phyloP scores from a whole-genome alignment of 2,113 vertebrate species.

The Mastomys natalensis region DNA sequence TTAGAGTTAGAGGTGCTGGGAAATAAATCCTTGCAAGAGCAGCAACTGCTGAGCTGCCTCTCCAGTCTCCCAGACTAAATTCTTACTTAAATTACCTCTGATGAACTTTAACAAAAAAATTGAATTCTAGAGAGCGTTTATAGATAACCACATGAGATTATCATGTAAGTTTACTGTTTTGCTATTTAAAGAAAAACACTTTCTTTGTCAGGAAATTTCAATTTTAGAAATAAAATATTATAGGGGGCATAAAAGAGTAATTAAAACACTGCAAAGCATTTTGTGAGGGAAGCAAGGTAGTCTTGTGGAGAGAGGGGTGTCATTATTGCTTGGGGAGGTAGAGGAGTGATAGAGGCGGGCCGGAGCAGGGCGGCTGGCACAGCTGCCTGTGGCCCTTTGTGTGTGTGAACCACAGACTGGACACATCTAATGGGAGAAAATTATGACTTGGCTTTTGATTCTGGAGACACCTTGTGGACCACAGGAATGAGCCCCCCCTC shows the following conservation, averaged over 20 bases:
- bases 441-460: neutral
- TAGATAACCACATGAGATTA: neutral
- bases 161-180: neutral
- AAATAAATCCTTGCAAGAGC: neutral
- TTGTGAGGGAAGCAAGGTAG: neutral
- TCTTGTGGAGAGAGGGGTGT: neutral
- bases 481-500: neutral
- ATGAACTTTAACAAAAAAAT: conserved; percentile 31
- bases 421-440: neutral
- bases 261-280: neutral
- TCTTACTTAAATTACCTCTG: conserved; percentile 1
- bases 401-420: no score
- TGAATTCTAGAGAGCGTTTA: neutral
- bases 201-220: conserved; percentile 1
- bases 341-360: neutral
- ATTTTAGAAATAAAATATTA: neutral
- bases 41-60: neutral
- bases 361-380: no score
- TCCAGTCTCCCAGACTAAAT: neutral
- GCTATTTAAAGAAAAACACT: neutral
- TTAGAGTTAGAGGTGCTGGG: neutral
- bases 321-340: neutral
- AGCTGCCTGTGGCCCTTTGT: neutral
- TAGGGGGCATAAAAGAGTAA: neutral
- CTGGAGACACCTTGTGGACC: neutral